Percentiles rank a stretch among this genome's conserved stretches.
Evolutionary conservation across 2,888 invertebrate genomes (phyloP).

Genomic region (Zonitis immaculata): DNA sequence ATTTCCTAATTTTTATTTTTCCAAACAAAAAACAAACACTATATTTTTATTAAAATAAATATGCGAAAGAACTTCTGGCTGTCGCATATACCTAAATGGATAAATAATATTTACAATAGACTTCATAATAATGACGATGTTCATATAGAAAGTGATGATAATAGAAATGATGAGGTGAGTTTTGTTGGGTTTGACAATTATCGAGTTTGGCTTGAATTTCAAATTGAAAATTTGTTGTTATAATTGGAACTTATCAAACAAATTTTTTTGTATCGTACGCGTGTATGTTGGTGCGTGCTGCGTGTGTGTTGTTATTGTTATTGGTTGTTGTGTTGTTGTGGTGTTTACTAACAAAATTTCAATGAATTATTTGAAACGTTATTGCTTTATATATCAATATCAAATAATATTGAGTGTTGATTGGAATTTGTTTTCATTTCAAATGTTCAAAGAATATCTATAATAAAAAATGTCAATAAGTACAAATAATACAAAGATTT

Average conservation of each 20-base stretch:
- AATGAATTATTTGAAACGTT: background rate
- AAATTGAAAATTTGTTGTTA: background rate
- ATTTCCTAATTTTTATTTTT: background rate
- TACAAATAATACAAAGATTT: no score
- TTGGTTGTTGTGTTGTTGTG: background rate
- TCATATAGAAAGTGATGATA: background rate
- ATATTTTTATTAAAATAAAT: conserved; percentile 1
- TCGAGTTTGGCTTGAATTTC: background rate
- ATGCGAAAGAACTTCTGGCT: background rate
- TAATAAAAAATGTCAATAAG: no score
- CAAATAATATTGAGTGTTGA: background rate
- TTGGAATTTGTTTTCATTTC: no score
- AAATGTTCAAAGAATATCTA: no score
- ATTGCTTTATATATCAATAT: background rate
- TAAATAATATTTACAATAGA: background rate
- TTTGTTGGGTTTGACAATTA: background rate
- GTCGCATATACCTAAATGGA: background rate
- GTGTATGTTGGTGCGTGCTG: no score
- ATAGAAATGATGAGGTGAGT: conserved; percentile 1
- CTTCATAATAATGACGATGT: background rate
- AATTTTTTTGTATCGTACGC: no score
- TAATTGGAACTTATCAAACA: background rate
- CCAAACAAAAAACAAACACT: background rate
- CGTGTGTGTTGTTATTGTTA: background rate
- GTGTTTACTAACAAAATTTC: background rate